Evolutionary conservation across 2,888 invertebrate genomes (phyloP), one percentile per base, ranked within the genome.

Genomic region (Caenorhabditis angaria): DNA sequence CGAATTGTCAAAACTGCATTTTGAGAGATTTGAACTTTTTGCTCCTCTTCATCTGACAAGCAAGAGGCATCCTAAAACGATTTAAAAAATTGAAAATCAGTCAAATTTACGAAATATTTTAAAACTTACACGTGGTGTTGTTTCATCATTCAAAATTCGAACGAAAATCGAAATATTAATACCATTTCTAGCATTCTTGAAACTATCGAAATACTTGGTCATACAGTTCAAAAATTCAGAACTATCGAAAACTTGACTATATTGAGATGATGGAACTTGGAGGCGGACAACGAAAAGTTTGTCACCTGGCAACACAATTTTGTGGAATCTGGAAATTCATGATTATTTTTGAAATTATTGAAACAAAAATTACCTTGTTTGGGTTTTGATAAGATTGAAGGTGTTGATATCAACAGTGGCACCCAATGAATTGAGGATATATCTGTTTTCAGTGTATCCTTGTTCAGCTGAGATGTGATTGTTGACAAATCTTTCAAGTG

Each of bases 361-460:
- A n/a, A n/a, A n/a, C n/a, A 41, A 10, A 18, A 10, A 2, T 41
- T 14, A 54, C 56, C 65, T 64, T 4, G 47, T 57, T 48, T 65
- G 72, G 24, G 55, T 67, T 28, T 32, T 50, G 12, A 53, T 24
- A 8, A 73, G 27, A 20, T 28, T 65, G 65, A 73, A 73, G 24
- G 61, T 59, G 32, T 35, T 69, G 57, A 73, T 63, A 25, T 48
- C 20, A n/a, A 51, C 51, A 28, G 61, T 64, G 41, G 67, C 67
- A 12, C 41, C 58, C 62, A 72, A 59, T 20, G 53, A 22, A 53
- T 60, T 61, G 22, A 72, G 60, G n/a, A 61, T 50, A 60, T 77
- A 80, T 27, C 72, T 70, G 35, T 71, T 72, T 28, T 77, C 76
- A 18, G 74, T 58, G 51, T 77, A 82, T 48, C 76, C 76, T 14